Evolutionary conservation across 2,888 invertebrate species (phyloP).

Genomic region (Polydrusus cervinus): DNA sequence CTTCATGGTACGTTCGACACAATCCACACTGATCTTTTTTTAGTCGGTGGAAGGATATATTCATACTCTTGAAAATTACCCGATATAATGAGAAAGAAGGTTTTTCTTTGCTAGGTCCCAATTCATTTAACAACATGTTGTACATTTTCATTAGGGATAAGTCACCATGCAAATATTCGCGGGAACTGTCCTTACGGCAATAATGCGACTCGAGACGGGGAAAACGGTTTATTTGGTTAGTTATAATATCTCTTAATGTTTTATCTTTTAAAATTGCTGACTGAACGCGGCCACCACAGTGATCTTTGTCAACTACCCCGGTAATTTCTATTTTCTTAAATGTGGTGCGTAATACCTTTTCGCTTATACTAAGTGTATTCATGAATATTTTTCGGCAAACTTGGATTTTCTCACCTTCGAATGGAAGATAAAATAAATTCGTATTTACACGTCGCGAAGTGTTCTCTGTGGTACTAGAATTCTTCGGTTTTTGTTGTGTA

Average conservation of each 20-base stretch:
- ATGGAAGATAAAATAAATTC: constrained; percentile 17
- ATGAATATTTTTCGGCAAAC: constrained; percentile 24
- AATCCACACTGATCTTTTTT: constrained; percentile 44
- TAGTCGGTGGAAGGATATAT: constrained; percentile 35
- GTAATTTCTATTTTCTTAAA: constrained; percentile 3
- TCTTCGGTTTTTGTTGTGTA: constrained; percentile 15
- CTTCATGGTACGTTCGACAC: constrained; percentile 30
- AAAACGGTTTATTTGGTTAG: constrained; percentile 33
- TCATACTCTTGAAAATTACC: constrained; percentile 20
- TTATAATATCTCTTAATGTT: neutral
- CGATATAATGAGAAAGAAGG: neutral
- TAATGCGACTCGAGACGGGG: constrained; percentile 42
- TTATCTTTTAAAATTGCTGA: constrained; percentile 4
- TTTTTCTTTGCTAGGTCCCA: neutral
- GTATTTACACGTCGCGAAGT: constrained; percentile 11
- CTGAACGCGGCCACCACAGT: constrained; percentile 6
- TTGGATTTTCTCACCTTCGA: neutral
- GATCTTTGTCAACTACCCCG: constrained; percentile 13
- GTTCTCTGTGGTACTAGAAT: constrained; percentile 13
- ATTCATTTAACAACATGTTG: constrained; percentile 19
- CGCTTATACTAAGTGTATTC: constrained; percentile 12
- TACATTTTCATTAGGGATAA: constrained; percentile 35
- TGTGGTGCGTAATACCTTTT: neutral
- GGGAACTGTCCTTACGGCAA: constrained; percentile 32
- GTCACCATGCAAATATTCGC: constrained; percentile 42